Evolutionary conservation across 2,888 invertebrate genomes (phyloP).

Genomic region (Julus scanicus): DNA sequence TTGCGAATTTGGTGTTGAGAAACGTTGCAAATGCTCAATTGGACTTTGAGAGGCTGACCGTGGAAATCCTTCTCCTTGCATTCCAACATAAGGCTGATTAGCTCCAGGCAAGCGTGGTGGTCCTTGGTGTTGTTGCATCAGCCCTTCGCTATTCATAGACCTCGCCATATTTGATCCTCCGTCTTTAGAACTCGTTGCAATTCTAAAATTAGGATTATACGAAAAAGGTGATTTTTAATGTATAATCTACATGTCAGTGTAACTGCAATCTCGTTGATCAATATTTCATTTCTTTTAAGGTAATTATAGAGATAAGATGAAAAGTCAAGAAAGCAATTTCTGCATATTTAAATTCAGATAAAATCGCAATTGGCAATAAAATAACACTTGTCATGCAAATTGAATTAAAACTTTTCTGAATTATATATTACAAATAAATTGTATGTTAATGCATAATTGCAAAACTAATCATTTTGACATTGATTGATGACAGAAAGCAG

Average conservation of each 20-base stretch:
- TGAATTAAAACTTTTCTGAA: too few relatives aligned
- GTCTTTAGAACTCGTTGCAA: slow-evolving; percentile 62
- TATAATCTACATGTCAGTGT: neutral
- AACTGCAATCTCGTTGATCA: neutral
- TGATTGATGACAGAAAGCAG: neutral
- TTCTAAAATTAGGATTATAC: neutral
- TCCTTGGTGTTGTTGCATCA: slow-evolving; percentile 53
- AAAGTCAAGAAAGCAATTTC: too few relatives aligned
- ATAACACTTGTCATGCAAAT: too few relatives aligned
- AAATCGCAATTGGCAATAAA: too few relatives aligned
- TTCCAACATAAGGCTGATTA: slow-evolving; percentile 58
- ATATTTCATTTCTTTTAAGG: neutral
- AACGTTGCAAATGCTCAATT: slow-evolving; percentile 60
- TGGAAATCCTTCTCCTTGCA: slow-evolving; percentile 57
- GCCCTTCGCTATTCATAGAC: neutral
- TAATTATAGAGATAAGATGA: too few relatives aligned
- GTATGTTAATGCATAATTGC: neutral
- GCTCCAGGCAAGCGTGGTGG: slow-evolving; percentile 58
- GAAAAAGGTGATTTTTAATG: neutral
- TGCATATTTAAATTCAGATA: too few relatives aligned
- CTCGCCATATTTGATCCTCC: slow-evolving; percentile 31
- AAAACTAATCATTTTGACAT: neutral
- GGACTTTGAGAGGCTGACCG: slow-evolving; percentile 58
- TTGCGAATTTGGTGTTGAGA: slow-evolving; percentile 64
- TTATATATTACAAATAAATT: neutral